A percentile compares a stretch with the other conserved stretches of the same genome.
Evolutionary conservation across 2,888 invertebrate species (phyloP).

Genomic region (Antitype chi): DNA sequence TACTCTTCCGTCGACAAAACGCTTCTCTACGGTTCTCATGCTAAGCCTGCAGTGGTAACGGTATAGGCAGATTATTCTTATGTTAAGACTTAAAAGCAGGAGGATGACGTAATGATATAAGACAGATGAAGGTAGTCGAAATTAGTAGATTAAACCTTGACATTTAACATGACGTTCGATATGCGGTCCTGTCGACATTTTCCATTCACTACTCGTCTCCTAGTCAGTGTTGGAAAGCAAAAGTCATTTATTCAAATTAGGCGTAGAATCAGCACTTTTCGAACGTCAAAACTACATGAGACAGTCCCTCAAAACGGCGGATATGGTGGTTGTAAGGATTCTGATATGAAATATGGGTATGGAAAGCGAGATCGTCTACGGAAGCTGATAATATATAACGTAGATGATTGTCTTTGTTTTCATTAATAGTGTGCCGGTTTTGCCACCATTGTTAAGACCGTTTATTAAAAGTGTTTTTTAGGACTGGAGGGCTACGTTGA

Average conservation of each 20-base stretch:
- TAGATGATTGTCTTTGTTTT: background rate
- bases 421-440: background rate
- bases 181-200: background rate
- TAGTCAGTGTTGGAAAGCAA: background rate
- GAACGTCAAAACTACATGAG: too few relatives aligned
- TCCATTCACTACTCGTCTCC: background rate
- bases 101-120: background rate
- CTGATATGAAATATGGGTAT: too few relatives aligned
- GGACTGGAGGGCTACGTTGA: background rate
- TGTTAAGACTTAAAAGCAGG: too few relatives aligned
- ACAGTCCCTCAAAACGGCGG: too few relatives aligned
- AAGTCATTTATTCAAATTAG: too few relatives aligned
- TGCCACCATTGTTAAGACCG: background rate
- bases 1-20: too few relatives aligned
- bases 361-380: too few relatives aligned
- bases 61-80: too few relatives aligned
- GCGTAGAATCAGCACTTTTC: too few relatives aligned
- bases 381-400: slow-evolving; percentile 2
- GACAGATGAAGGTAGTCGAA: background rate
- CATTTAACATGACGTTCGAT: background rate
- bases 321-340: background rate
- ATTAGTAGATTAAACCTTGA: background rate
- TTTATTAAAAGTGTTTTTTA: background rate
- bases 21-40: too few relatives aligned
- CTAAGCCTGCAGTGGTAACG: background rate